phyloP scores from a whole-genome alignment of 1,140 invertebrate species.

The Pentalonia nigronervosa region DNA sequence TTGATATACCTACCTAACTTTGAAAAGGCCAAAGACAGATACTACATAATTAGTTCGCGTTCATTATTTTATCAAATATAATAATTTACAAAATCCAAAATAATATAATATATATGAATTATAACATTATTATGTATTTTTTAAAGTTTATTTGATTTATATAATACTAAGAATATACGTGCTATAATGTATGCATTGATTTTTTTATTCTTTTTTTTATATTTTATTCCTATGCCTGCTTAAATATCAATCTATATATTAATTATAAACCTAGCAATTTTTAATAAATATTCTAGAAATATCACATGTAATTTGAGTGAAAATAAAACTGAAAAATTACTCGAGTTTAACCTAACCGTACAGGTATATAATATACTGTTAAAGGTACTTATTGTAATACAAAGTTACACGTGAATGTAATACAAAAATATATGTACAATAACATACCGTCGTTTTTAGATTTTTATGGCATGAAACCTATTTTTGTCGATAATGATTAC shows the following conservation, averaged over 20 bases:
- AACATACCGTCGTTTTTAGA: neutral
- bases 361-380: too few relatives aligned
- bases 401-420: neutral
- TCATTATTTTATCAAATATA: neutral
- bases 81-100: neutral
- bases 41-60: neutral
- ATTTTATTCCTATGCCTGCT: neutral
- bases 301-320: neutral
- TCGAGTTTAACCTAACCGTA: too few relatives aligned
- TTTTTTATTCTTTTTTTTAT: neutral
- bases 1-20: neutral
- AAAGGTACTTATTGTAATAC: neutral
- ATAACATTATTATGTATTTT: neutral
- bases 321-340: neutral
- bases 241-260: neutral
- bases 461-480: neutral
- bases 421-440: neutral
- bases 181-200: neutral
- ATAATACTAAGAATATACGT: neutral
- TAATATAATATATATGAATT: neutral
- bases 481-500: neutral
- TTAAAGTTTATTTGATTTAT: slow-evolving; percentile 2
- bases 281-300: neutral
- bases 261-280: neutral
- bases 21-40: neutral